These are phyloP conservation scores for Acrobasis consociella DNA, from an alignment of 2,888 invertebrate species.

Conservation along the genomic window DNA sequence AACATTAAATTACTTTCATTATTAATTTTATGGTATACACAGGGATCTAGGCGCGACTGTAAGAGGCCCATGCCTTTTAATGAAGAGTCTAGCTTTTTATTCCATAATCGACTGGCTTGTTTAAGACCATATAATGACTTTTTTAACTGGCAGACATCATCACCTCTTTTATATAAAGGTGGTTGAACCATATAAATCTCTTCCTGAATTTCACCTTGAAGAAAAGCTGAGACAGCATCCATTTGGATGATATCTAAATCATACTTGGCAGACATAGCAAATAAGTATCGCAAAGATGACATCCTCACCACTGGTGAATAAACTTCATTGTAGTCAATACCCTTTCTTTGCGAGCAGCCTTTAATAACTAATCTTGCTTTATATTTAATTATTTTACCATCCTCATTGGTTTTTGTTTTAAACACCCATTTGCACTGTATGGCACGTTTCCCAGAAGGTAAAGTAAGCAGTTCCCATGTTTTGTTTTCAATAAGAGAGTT, in stretches of 20 bases:
- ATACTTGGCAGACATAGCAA: neutral
- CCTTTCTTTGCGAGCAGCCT: neutral
- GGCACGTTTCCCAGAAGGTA: neutral
- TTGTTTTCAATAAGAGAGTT: neutral
- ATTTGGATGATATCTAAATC: neutral
- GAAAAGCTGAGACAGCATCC: neutral
- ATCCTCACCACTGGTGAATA: neutral
- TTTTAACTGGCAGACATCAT: too few species aligned
- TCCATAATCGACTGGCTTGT: neutral
- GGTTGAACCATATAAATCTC: neutral
- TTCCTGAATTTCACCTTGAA: constrained; percentile 1
- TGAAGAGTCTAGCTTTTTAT: neutral
- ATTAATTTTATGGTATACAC: neutral
- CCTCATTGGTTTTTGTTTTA: neutral
- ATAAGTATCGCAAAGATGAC: neutral
- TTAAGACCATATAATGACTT: too few species aligned
- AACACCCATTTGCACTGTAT: constrained; percentile 1
- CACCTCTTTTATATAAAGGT: neutral
- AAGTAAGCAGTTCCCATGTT: neutral
- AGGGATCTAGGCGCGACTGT: neutral
- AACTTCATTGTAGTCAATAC: neutral
- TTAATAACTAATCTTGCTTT: neutral
- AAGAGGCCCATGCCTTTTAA: neutral
- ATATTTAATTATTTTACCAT: neutral
- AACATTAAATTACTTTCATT: neutral